Conservation (phyloP, 2,113 vertebrate genomes). For the Ornithorhynchus anatinus region DNA sequence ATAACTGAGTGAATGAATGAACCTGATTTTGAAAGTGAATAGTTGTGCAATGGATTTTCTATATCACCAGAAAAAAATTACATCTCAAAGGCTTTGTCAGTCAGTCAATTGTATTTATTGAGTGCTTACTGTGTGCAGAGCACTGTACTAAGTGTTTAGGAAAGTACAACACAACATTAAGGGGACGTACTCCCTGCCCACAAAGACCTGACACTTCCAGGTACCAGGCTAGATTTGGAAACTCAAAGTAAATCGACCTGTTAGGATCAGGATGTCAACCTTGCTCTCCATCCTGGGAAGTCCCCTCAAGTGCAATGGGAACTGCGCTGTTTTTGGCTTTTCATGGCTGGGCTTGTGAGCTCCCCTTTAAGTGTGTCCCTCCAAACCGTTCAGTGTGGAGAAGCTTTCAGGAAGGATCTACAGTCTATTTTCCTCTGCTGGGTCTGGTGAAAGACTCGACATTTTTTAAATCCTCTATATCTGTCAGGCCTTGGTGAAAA, state of each 20-base stretch:
- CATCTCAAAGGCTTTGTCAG: no score
- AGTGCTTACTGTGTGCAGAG: no score
- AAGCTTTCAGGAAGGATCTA: constrained; percentile 28
- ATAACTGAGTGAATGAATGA: no score
- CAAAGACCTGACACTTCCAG: no score
- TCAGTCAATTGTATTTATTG: no score
- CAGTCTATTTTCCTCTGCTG: constrained; percentile 38
- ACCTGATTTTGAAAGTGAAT: no score
- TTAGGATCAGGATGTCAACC: constrained; percentile 23
- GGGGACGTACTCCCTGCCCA: no score
- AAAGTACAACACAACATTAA: constrained; percentile 5
- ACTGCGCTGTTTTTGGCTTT: background rate
- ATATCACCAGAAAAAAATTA: constrained; percentile 17
- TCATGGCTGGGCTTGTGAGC: background rate
- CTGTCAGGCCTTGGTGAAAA: constrained; percentile 39
- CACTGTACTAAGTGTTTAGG: no score
- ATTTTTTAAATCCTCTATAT: background rate
- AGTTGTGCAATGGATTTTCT: no score
- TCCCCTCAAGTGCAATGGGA: constrained; percentile 1
- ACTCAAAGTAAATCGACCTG: background rate
- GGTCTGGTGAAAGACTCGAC: constrained; percentile 35
- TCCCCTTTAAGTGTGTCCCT: constrained; percentile 28
- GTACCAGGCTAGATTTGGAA: constrained; percentile 23
- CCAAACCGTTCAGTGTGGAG: constrained; percentile 5
- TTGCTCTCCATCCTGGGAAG: constrained; percentile 16